phyloP scores from a whole-genome alignment of 2,888 invertebrate species.

The Bellardia bayeri region DNA sequence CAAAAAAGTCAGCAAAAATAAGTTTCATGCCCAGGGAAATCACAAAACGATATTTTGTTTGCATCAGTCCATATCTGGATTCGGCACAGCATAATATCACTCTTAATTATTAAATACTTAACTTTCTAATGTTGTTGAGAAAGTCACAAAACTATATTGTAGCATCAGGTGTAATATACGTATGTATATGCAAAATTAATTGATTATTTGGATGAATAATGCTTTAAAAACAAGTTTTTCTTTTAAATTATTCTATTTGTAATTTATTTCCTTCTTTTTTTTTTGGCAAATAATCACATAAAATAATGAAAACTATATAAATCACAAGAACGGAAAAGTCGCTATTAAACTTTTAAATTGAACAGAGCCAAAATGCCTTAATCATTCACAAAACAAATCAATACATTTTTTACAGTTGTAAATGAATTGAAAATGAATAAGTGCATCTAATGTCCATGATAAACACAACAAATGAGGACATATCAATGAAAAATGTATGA shows the following conservation, averaged over 20 bases:
- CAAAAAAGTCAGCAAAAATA: too few species aligned
- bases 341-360: neutral
- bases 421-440: conserved; percentile 18
- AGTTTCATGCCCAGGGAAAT: too few species aligned
- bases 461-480: conserved; percentile 21
- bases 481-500: neutral
- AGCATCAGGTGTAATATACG: too few species aligned
- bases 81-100: too few species aligned
- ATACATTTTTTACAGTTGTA: conserved; percentile 1
- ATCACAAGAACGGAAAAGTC: conserved; percentile 1
- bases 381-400: conserved; percentile 45
- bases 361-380: conserved; percentile 15
- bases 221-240: conserved; percentile 12
- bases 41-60: too few species aligned
- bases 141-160: neutral
- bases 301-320: conserved; percentile 36
- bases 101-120: neutral
- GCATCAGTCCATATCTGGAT: too few species aligned
- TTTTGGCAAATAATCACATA: conserved; percentile 37
- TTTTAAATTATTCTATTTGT: neutral
- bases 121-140: neutral
- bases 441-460: conserved; percentile 15
- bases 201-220: neutral
- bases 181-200: too few species aligned
- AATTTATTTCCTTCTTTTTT: neutral